phyloP scores from a whole-genome alignment of 1,140 invertebrate genomes.

The Philaenus spumarius region DNA sequence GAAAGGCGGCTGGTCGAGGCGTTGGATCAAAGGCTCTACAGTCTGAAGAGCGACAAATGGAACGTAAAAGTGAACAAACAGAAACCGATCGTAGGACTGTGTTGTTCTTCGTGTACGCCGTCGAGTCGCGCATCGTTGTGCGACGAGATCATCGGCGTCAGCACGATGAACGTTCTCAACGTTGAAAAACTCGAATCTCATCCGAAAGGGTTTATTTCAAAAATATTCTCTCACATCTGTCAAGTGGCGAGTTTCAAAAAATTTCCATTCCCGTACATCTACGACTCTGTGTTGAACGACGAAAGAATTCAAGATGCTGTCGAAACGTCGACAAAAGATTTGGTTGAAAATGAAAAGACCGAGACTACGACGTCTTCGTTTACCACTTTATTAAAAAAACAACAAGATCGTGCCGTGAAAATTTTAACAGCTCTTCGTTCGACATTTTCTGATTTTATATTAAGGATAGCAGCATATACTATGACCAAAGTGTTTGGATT shows the following conservation, averaged over 20 bases:
- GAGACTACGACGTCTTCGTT: slow-evolving; percentile 39
- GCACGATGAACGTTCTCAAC: slow-evolving; percentile 50
- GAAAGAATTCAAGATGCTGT: slow-evolving; percentile 60
- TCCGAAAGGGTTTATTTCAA: slow-evolving; percentile 46
- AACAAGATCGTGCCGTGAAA: slow-evolving; percentile 55
- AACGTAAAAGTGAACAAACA: no score
- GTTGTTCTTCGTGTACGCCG: no score
- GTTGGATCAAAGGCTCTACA: no score
- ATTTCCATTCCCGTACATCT: slow-evolving; percentile 54
- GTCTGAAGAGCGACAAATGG: no score
- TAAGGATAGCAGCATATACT: slow-evolving; percentile 67
- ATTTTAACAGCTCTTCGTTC: slow-evolving; percentile 67
- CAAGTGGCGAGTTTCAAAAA: slow-evolving; percentile 51
- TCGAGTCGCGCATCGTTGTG: slow-evolving; percentile 33
- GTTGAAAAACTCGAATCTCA: slow-evolving; percentile 39
- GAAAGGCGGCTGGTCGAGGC: no score
- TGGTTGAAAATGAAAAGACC: slow-evolving; percentile 35
- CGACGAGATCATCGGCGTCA: slow-evolving; percentile 41
- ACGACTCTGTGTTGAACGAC: slow-evolving; percentile 58
- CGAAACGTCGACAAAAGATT: slow-evolving; percentile 48
- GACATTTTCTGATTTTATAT: slow-evolving; percentile 56
- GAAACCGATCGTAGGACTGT: no score
- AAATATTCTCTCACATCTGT: slow-evolving; percentile 52
- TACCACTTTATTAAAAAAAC: slow-evolving; percentile 35
- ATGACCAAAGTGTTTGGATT: slow-evolving; percentile 77